Base-by-base conservation (phyloP, 2,797 vertebrate genomes). In the Nannoperca obscura region DNA sequence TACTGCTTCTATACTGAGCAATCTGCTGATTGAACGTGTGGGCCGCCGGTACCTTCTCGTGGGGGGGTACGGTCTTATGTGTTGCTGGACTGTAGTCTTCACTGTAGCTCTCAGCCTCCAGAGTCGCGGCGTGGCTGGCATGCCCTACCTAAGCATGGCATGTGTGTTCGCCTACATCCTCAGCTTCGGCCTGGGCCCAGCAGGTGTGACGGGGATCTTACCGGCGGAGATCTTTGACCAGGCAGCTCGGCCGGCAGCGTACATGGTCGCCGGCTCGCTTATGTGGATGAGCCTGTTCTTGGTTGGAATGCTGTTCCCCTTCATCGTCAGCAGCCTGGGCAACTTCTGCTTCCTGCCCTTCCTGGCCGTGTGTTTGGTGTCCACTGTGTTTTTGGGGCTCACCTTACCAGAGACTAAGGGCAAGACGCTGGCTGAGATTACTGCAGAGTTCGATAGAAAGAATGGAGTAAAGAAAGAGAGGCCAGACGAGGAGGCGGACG, bases 141-240 rank as follows among this genome's bases (percentile, higher is more conserved):
- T 97, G 95, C 71, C 96, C 2, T 97, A 97, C 86, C 90, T 98
- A 83, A 97, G 97, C 90, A 94, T 97, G 95, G 88, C 74, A 32
- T 97, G 97, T 22, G 87, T 98, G 71, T 99, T 98, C 0, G 86
- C 95, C 82, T 97, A 97, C 90, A 98, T 98, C 90, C 94, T 98
- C 40, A 99, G 97, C 89, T 99, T 98, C 53, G 97, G 97, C 55
- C 91, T 97, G 40, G 97, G 97, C 42, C 97, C 97, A 66, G 97
- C 97, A 0, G 96, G 97, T 22, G 96, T 99, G 57, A 97, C 97
- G 0, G 96, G 96, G 36, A 92, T 99, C 69, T 85, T 99, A 61
- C 97, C 97, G 0, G 94, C 95, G 0, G 97, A 99, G 90, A 85
- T 97, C 61, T 99, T 99, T 74, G 96, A 97, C 87, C 97, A 98